Evolutionary conservation across 2,888 invertebrate genomes (phyloP), one percentile per base, ranked within the genome.

Genomic region (Drosophila demipolita): DNA sequence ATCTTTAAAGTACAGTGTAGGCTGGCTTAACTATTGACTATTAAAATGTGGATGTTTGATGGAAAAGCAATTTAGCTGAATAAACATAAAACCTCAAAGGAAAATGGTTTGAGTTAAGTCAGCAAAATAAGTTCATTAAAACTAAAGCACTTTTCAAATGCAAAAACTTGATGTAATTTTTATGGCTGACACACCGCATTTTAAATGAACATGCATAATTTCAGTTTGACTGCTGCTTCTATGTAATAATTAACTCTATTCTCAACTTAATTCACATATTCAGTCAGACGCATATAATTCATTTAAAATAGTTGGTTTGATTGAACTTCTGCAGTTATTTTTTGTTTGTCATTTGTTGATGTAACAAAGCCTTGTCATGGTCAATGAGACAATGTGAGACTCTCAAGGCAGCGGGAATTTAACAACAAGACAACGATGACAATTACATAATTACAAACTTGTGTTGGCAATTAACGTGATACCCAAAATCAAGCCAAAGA

Each of bases 391-490:
- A 72, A 38, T 71, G 70, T 48, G 52, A 62, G 77, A 54, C 42
- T 49, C 55, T 62, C 70, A 70, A 70, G 71, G 70, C 70, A 70
- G 45, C 69, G 61, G 53, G 55, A 72, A 60, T 59, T 57, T 36
- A 59, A 67, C 58, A 64, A 54, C 49, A 35, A 54, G 53, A 69
- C 70, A 71, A 63, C 49, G 54, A 61, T 70, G 77, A 89, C 85
- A 85, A 87, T 89, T 89, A 79, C 84, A 82, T 89, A 87, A 89
- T 89, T 89, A 82, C 75, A 70, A 75, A 77, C 81, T 83, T 86
- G 86, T 77, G 83, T 72, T 80, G 70, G 65, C 89, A 88, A 88
- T 84, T 88, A 88, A 81, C 72, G 80, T 75, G 70, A 78, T 77
- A 70, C 87, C 81, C 59, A 40, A 42, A 54, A 48, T 5, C 26